Base-by-base conservation (phyloP, 2,888 invertebrate genomes). In the Ormyrus nitidulus region DNA sequence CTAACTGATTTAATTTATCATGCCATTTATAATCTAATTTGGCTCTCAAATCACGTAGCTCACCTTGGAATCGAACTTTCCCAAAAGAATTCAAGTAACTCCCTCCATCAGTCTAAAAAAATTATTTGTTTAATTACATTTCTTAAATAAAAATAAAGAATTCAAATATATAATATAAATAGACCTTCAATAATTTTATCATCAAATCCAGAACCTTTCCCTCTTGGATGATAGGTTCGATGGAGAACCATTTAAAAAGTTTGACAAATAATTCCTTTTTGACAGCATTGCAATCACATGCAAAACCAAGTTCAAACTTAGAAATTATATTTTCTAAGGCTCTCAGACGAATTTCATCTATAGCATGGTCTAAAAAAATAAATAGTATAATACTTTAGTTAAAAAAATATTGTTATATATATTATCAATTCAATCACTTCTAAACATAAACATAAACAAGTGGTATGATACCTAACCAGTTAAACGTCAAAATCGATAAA, bases 241-340 rank as follows among this genome's bases (percentile, higher is more conserved):
- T 92, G 68, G 92, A 87, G 87, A 95, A 94, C 94, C 94, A 95
- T 70, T 92, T 91, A 66, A 94, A 89, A 48, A 95, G 89, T 81
- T 93, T 92, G 70, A 92, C 90, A 44, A 95, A 86, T 19, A 95
- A 89, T 85, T 94, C 93, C 81, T 93, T 92, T 56, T 92, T 93
- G 61, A 92, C 91, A 19, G 92, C 91, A 85, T 94, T 93, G 86
- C 93, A 93, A 76, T 94, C 93, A 71, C 93, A 91, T 74, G 92
- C 90, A 90, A 93, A 93, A 34, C 94, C 94, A 82, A 93, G 90
- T 78, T 93, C 92, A n/a, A 94, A 89, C 88, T 95, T 95, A 0
- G 93, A 93, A 83, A 92, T 87, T 71, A 94, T 89, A 83, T 92
- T 90, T 77, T 92, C 90, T 34, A 94, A 89, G 9, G 93, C 91